Conservation (phyloP, 2,888 invertebrate species). For the Torymus aiolomorphi region DNA sequence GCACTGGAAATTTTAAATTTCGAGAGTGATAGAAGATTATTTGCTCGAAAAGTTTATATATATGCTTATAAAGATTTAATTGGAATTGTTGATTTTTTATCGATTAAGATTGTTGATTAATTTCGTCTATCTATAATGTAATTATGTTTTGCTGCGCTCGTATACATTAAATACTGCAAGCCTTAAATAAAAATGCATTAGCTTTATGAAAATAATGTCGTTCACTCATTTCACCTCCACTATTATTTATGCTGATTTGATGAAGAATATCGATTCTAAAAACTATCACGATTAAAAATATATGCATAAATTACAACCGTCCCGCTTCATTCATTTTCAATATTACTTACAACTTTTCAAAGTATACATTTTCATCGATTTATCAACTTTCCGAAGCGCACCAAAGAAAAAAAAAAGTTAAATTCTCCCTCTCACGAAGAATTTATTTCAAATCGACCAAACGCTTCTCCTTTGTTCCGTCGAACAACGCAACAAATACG, state of each 20-base stretch:
- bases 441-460: background rate
- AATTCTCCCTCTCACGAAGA: background rate
- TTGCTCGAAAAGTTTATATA: conserved; percentile 19
- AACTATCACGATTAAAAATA: too few species aligned
- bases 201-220: conserved; percentile 32
- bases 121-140: conserved; percentile 36
- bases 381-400: too few species aligned
- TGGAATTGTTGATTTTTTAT: conserved; percentile 47
- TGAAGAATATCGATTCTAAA: too few species aligned
- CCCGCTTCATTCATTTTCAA: too few species aligned
- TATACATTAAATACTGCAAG: conserved; percentile 46
- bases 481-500: background rate
- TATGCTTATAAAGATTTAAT: conserved; percentile 21
- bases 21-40: conserved; percentile 22
- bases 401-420: background rate
- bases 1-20: conserved; percentile 31
- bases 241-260: too few species aligned
- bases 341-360: too few species aligned
- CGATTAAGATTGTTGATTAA: conserved; percentile 45
- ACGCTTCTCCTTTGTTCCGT: conserved; percentile 13
- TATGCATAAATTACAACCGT: too few species aligned
- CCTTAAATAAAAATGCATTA: conserved; percentile 51
- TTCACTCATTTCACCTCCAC: background rate
- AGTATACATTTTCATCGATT: too few species aligned
- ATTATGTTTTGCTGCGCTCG: conserved; percentile 42